phyloP scores from a whole-genome alignment of 2,888 invertebrate species.

The Phalangium opilio region DNA sequence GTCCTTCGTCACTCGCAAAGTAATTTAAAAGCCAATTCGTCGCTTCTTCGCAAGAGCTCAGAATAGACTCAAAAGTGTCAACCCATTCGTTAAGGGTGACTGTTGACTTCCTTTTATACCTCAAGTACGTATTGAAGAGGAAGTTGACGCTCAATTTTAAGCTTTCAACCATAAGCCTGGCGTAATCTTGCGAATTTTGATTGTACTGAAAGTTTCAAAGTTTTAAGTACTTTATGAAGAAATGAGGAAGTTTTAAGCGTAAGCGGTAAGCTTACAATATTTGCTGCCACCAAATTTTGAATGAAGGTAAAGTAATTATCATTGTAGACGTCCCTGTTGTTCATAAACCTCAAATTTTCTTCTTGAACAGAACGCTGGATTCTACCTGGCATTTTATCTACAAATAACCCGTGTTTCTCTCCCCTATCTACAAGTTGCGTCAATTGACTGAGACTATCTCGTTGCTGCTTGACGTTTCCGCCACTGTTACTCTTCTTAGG shows the following conservation, averaged over 20 bases:
- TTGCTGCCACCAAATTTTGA: constrained; percentile 24
- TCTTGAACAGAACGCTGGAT: constrained; percentile 32
- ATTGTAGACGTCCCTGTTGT: constrained; percentile 35
- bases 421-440: constrained; percentile 36
- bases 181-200: constrained; percentile 22
- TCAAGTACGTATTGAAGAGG: constrained; percentile 34
- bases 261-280: constrained; percentile 19
- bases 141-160: constrained; percentile 31
- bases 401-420: constrained; percentile 33
- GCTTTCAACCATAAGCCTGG: constrained; percentile 23
- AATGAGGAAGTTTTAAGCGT: not conserved
- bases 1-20: constrained; percentile 28
- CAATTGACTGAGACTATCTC: constrained; percentile 34
- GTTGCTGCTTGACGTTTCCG: constrained; percentile 5
- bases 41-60: constrained; percentile 27
- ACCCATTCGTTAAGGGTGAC: constrained; percentile 30
- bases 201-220: constrained; percentile 20
- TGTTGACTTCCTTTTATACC: constrained; percentile 12
- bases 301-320: constrained; percentile 35
- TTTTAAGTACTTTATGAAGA: not conserved
- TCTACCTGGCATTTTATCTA: constrained; percentile 31
- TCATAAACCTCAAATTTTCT: constrained; percentile 35
- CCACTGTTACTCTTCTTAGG: constrained; percentile 9
- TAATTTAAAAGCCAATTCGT: constrained; percentile 31
- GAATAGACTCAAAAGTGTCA: constrained; percentile 26